Conservation (phyloP, 2,113 vertebrate species). For the Zosterops borbonicus region DNA sequence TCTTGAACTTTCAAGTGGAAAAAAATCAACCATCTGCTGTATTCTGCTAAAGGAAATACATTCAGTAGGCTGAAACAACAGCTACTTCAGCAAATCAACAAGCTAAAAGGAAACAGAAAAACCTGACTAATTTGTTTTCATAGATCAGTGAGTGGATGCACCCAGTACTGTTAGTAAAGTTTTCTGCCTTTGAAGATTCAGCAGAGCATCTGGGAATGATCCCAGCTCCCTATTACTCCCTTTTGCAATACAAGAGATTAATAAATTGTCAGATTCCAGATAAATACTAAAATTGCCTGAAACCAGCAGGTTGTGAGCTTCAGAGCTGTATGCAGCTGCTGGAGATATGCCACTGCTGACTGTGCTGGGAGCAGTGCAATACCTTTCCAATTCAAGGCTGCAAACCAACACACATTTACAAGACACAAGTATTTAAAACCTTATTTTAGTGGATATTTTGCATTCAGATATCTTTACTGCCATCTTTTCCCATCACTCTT, state of each 20-base stretch:
- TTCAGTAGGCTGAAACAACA: neutral
- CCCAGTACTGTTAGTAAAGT: neutral
- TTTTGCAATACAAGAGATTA: neutral
- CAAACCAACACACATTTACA: neutral
- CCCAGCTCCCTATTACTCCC: neutral
- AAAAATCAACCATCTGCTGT: neutral
- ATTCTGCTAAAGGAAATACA: neutral
- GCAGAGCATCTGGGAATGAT: neutral
- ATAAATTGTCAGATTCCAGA: neutral
- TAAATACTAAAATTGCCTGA: neutral
- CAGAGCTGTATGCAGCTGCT: neutral
- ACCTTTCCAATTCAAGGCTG: neutral
- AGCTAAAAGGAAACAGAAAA: neutral
- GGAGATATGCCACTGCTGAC: neutral
- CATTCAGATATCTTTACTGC: neutral
- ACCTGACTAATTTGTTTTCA: neutral
- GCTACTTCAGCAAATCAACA: neutral
- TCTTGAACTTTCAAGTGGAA: neutral
- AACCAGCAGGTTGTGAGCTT: neutral
- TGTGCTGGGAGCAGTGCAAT: neutral
- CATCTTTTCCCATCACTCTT: neutral
- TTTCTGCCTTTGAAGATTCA: neutral
- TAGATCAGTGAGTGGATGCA: neutral
- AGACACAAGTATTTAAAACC: neutral
- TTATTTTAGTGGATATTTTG: neutral